Percentiles rank a stretch among this genome's conserved stretches.
phyloP scores from a whole-genome alignment of 1,140 invertebrate genomes.

The Samia ricini region DNA sequence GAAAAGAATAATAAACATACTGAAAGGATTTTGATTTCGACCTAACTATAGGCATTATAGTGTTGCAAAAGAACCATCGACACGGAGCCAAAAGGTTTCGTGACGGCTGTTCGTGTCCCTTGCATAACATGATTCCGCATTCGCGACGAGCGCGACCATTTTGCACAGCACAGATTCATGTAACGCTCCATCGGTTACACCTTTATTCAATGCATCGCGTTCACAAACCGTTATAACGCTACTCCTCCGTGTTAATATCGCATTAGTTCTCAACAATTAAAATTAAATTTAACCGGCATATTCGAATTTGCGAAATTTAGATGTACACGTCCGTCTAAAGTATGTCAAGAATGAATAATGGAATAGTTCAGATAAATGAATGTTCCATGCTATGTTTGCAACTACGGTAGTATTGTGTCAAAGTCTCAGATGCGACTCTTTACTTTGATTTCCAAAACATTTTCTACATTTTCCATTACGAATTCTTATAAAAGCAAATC shows the following conservation, averaged over 20 bases:
- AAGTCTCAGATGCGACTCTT: no score
- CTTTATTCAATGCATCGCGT: background rate
- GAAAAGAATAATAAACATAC: no score
- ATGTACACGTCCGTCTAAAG: conserved; percentile 18
- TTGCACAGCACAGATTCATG: conserved; percentile 21
- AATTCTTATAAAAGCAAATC: no score
- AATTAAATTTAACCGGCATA: background rate
- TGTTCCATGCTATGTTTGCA: conserved; percentile 59
- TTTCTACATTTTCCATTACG: no score
- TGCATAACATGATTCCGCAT: conserved; percentile 47
- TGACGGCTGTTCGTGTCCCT: conserved; percentile 46
- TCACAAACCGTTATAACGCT: background rate
- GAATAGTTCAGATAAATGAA: conserved; percentile 67
- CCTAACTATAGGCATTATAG: conserved; percentile 7
- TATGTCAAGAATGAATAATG: conserved; percentile 41
- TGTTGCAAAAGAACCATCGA: conserved; percentile 50
- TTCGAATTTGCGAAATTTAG: background rate
- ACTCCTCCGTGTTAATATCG: background rate
- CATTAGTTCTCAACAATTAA: background rate
- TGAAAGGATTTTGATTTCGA: conserved; percentile 53
- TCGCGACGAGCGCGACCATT: conserved; percentile 27
- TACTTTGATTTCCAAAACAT: no score
- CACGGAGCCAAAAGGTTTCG: conserved; percentile 62
- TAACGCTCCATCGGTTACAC: background rate
- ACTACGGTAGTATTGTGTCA: conserved; percentile 61